Conservation (phyloP, 2,888 invertebrate genomes). For the Brachypalpus laphriformis region DNA sequence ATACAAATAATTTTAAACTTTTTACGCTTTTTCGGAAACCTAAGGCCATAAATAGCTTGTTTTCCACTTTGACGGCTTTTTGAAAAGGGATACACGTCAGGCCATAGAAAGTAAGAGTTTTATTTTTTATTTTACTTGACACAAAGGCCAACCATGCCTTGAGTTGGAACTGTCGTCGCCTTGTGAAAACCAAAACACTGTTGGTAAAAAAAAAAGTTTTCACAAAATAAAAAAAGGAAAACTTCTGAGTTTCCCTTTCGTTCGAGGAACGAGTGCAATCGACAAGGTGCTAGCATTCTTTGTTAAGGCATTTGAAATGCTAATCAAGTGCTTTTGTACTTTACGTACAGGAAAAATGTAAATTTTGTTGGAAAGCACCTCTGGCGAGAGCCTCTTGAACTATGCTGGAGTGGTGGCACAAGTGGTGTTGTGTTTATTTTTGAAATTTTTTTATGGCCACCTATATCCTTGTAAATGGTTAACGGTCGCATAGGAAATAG, state of each 20-base stretch:
- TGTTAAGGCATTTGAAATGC: slow-evolving; percentile 70
- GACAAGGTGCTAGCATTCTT: slow-evolving; percentile 68
- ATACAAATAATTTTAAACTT: slow-evolving; percentile 35
- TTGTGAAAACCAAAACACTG: slow-evolving; percentile 15
- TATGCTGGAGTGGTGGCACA: slow-evolving; percentile 49
- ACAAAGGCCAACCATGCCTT: slow-evolving; percentile 13
- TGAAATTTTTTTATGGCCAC: slow-evolving; percentile 18
- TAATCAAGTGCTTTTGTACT: slow-evolving; percentile 71
- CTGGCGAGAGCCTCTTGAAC: slow-evolving; percentile 61
- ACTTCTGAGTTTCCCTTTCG: slow-evolving; percentile 57
- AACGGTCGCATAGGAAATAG: slow-evolving; percentile 35
- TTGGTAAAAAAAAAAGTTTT: slow-evolving; percentile 16
- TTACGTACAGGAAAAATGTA: slow-evolving; percentile 66
- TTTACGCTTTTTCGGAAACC: background rate
- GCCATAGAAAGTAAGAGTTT: slow-evolving; percentile 29
- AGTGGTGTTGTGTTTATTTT: slow-evolving; percentile 65
- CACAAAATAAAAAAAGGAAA: slow-evolving; percentile 13
- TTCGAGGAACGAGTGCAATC: slow-evolving; percentile 64
- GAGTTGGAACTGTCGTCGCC: slow-evolving; percentile 26
- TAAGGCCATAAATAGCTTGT: slow-evolving; percentile 20
- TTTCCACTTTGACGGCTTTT: slow-evolving; percentile 46
- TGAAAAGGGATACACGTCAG: slow-evolving; percentile 14
- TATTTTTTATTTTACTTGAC: background rate
- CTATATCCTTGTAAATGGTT: slow-evolving; percentile 29
- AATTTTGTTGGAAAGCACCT: slow-evolving; percentile 54